Base-by-base conservation (phyloP, 2,888 invertebrate species). In the Diplolepis rosae region DNA sequence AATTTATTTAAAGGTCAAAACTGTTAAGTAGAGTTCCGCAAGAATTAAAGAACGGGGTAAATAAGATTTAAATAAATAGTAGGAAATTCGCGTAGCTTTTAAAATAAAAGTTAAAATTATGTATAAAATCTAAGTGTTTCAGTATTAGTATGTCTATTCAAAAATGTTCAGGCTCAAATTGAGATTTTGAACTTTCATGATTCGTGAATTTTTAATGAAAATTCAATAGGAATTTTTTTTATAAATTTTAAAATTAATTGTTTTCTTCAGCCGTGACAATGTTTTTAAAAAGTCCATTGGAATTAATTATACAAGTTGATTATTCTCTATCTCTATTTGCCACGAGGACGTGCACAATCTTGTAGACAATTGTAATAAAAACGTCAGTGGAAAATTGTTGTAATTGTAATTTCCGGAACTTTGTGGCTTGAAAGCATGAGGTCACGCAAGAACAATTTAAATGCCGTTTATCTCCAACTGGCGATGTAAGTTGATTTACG, bases 81-180 rank as follows among this genome's bases (percentile, higher is more conserved):
- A n/a, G n/a, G n/a, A n/a, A n/a, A n/a, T n/a, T n/a, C n/a, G n/a
- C n/a, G n/a, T n/a, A n/a, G n/a, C n/a, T n/a, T n/a, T n/a, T n/a
- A n/a, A n/a, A n/a, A n/a, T n/a, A n/a, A n/a, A n/a, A n/a, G n/a
- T n/a, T n/a, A n/a, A n/a, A n/a, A n/a, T n/a, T n/a, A n/a, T n/a
- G n/a, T n/a, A n/a, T n/a, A n/a, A n/a, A n/a, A n/a, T n/a, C 28
- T 51, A 27, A 51, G 51, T 27, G 51, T 51, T 51, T 51, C n/a
- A 13, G 51, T 27, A 27, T 51, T 27, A n/a, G 13, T 51, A 18
- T 13, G 27, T 27, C 6, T 51, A 27, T 28, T 15, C n/a, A 28
- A 6, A 6, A 27, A 51, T 28, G n/a, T 51, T 51, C n/a, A 51
- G n/a, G 27, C 27, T 51, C 28, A n/a, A n/a, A 15, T 27, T 27